phyloP scores from a whole-genome alignment of 1,140 invertebrate species.

The Tenebrio molitor region DNA sequence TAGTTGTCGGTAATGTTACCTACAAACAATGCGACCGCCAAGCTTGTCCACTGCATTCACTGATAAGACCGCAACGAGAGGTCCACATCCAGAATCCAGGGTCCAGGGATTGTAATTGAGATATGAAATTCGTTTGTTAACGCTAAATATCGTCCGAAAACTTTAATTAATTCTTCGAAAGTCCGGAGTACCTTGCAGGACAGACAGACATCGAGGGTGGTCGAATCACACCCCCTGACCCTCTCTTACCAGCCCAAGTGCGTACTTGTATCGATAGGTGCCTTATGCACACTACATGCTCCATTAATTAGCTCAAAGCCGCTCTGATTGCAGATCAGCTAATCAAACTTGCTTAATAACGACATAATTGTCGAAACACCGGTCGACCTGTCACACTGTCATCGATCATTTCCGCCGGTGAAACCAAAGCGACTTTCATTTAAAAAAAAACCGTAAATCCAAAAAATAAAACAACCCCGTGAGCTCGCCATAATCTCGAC shows the following conservation, averaged over 20 bases:
- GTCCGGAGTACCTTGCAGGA: no score
- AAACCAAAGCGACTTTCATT: no score
- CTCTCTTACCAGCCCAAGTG: no score
- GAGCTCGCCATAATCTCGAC: no score
- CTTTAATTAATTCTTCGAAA: neutral
- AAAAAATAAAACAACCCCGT: no score
- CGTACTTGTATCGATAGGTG: no score
- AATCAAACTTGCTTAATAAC: neutral
- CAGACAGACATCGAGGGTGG: no score
- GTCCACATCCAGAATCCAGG: neutral
- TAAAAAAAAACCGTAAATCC: conserved; percentile 1
- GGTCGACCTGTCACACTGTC: neutral
- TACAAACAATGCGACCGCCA: neutral
- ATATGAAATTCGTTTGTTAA: neutral
- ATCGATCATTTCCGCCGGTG: no score
- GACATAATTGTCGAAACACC: conserved; percentile 1
- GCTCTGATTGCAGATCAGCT: neutral
- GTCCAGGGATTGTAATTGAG: conserved; percentile 4
- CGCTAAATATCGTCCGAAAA: neutral
- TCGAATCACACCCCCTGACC: no score
- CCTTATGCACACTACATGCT: neutral
- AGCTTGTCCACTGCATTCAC: conserved; percentile 2
- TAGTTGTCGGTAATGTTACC: neutral
- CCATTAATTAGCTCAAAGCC: neutral
- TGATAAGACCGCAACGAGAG: conserved; percentile 8